Conservation (phyloP, 2,888 invertebrate species). For the Drosophila pseudotalamancana region DNA sequence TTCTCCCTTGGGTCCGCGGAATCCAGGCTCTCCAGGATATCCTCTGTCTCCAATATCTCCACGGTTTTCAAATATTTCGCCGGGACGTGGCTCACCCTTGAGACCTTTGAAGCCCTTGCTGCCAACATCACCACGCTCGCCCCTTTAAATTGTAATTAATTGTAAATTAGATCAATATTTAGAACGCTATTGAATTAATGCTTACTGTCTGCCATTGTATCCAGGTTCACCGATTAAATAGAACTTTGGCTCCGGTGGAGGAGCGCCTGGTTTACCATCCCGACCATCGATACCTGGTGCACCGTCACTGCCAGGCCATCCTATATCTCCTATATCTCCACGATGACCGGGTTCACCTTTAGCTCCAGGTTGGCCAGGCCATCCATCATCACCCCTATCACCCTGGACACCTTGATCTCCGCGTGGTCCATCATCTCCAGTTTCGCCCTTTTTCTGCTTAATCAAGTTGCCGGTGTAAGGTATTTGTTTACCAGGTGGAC, state of each 20-base stretch:
- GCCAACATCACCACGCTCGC: constrained; percentile 85
- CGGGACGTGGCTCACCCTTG: constrained; percentile 86
- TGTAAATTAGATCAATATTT: background rate
- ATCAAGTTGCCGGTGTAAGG: constrained; percentile 56
- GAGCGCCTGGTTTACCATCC: constrained; percentile 85
- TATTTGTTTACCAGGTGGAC: constrained; percentile 85
- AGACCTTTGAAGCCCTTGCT: constrained; percentile 85
- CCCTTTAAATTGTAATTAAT: constrained; percentile 54
- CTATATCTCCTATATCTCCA: constrained; percentile 82
- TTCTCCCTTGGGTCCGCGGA: constrained; percentile 86
- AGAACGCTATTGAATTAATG: background rate
- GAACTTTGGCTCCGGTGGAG: constrained; percentile 79
- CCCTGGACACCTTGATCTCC: constrained; percentile 81
- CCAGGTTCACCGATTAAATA: constrained; percentile 80
- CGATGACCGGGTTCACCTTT: constrained; percentile 78
- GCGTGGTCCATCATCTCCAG: constrained; percentile 82
- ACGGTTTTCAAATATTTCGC: constrained; percentile 85
- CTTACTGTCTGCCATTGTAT: constrained; percentile 78
- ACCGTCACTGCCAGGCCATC: constrained; percentile 83
- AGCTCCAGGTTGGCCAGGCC: constrained; percentile 77
- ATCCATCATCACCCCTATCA: constrained; percentile 75
- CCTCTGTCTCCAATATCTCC: constrained; percentile 85
- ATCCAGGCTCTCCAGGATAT: constrained; percentile 85
- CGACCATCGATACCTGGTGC: constrained; percentile 85
- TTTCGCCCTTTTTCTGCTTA: constrained; percentile 70